These are phyloP conservation scores for Catostylus mosaicus DNA, from an alignment of 30 jellyfish, hydroid and myxozoan species.

Conservation along the genomic window DNA sequence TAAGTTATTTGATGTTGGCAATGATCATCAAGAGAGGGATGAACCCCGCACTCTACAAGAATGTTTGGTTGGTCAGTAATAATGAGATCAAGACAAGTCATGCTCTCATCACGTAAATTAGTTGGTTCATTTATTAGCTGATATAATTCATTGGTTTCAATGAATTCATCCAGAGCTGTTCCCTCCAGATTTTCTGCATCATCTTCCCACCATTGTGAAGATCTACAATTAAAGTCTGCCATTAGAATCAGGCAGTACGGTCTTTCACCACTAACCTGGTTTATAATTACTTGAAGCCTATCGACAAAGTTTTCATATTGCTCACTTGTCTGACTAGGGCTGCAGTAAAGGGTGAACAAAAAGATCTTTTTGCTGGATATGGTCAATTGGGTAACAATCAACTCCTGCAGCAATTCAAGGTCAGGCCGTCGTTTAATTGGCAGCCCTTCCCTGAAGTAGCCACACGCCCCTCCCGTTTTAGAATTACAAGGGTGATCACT, in stretches of 20 bases:
- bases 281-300: conserved; percentile 48
- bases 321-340: conserved; percentile 52
- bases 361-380: conserved; percentile 28
- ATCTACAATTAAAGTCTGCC: no score
- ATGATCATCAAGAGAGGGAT: conserved; percentile 54
- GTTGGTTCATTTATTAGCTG: conserved; percentile 57
- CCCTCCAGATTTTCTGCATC: no score
- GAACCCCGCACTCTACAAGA: conserved; percentile 51
- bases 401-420: neutral
- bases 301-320: conserved; percentile 44
- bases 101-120: conserved; percentile 37
- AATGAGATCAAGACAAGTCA: conserved; percentile 51
- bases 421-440: neutral
- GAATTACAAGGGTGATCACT: neutral
- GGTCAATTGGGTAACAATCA: neutral
- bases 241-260: conserved; percentile 61
- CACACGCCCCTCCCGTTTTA: neutral
- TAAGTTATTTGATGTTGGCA: no score
- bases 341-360: conserved; percentile 59
- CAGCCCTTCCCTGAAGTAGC: neutral
- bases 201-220: no score
- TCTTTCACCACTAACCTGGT: conserved; percentile 58
- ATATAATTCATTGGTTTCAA: conserved; percentile 42
- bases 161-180: conserved; percentile 49
- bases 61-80: no score